Percentiles rank a stretch among this genome's conserved stretches.
phyloP scores from a whole-genome alignment of 2,113 vertebrate genomes.

The Callionymus lyra region DNA sequence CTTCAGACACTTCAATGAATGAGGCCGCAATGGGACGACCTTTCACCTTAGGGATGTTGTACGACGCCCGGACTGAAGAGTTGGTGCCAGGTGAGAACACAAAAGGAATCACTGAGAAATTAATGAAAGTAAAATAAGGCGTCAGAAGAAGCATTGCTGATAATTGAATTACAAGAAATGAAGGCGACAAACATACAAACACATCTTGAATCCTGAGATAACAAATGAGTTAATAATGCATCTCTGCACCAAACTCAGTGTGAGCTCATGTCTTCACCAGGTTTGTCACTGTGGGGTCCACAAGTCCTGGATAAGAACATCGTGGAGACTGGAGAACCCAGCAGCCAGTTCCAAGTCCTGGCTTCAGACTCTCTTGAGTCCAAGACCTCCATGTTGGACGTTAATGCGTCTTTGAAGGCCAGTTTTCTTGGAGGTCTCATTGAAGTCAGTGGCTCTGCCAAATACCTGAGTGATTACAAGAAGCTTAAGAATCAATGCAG shows the following conservation, averaged over 20 bases:
- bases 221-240: too few relatives aligned
- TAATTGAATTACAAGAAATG: too few relatives aligned
- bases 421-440: not conserved
- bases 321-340: not conserved
- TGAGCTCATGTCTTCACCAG: too few relatives aligned
- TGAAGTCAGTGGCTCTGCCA: conserved; percentile 2
- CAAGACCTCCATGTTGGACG: conserved; percentile 1
- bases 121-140: too few relatives aligned
- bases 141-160: too few relatives aligned
- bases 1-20: too few relatives aligned
- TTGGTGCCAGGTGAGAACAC: not conserved
- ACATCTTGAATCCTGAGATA: too few relatives aligned
- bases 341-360: not conserved
- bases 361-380: conserved; percentile 2
- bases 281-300: not conserved
- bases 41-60: conserved; percentile 1
- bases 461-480: conserved; percentile 1
- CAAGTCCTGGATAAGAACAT: not conserved
- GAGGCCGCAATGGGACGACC: not conserved
- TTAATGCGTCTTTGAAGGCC: not conserved
- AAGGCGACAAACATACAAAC: too few relatives aligned
- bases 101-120: too few relatives aligned
- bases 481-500: conserved; percentile 3
- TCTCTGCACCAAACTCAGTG: too few relatives aligned
- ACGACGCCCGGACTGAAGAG: not conserved